phyloP scores from a whole-genome alignment of 2,888 invertebrate genomes.

The Platypus cylindrus region DNA sequence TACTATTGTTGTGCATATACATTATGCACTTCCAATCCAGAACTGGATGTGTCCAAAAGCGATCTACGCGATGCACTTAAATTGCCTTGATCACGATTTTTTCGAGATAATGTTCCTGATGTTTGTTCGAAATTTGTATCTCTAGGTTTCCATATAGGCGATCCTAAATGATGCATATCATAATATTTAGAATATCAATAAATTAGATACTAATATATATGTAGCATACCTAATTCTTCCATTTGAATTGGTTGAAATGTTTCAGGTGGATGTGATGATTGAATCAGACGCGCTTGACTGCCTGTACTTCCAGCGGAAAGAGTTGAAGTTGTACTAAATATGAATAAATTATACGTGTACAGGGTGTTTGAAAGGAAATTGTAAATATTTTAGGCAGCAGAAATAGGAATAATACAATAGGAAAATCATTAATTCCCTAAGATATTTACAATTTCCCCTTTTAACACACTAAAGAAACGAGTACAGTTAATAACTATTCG shows the following conservation, averaged over 20 bases:
- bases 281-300: constrained; percentile 84
- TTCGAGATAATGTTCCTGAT: constrained; percentile 46
- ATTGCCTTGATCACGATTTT: constrained; percentile 42
- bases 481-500: too few relatives aligned
- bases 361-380: too few relatives aligned
- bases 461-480: too few relatives aligned
- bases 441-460: too few relatives aligned
- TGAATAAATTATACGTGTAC: too few relatives aligned
- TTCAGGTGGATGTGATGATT: constrained; percentile 86
- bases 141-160: constrained; percentile 97
- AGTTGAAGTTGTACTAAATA: constrained; percentile 78
- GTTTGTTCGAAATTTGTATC: constrained; percentile 57
- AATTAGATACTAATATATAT: neutral
- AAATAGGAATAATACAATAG: too few relatives aligned
- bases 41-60: constrained; percentile 39
- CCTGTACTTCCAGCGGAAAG: constrained; percentile 88
- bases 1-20: constrained; percentile 31
- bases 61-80: constrained; percentile 47
- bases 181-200: neutral
- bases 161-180: constrained; percentile 51
- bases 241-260: constrained; percentile 81
- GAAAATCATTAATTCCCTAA: too few relatives aligned
- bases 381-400: too few relatives aligned
- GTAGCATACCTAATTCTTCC: constrained; percentile 75
- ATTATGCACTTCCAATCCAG: constrained; percentile 35